A percentile compares a stretch with the other conserved stretches of the same genome.
phyloP scores from a whole-genome alignment of 2,797 vertebrate genomes.

The Ctenochaetus hawaiiensis region DNA sequence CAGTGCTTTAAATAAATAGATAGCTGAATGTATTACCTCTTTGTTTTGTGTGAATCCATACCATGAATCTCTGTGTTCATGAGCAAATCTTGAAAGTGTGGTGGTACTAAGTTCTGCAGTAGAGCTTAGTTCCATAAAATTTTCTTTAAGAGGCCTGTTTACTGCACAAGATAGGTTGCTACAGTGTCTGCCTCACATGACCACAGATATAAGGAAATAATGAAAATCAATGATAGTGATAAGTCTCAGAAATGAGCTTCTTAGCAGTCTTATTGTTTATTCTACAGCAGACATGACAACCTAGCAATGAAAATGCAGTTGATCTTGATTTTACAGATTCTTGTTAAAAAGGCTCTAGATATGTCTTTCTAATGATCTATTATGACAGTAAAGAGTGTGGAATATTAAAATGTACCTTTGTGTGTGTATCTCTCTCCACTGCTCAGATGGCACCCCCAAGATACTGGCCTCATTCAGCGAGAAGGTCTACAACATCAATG shows the following conservation, averaged over 20 bases:
- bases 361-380: not conserved
- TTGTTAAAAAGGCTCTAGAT: not conserved
- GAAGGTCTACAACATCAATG: constrained; percentile 96
- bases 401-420: not conserved
- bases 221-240: constrained; percentile 90
- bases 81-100: constrained; percentile 7
- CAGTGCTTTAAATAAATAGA: not conserved
- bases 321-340: not conserved
- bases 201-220: constrained; percentile 86
- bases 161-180: constrained; percentile 79
- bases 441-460: constrained; percentile 95
- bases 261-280: constrained; percentile 18
- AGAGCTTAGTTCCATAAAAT: constrained; percentile 81
- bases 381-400: not conserved
- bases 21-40: not conserved
- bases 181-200: constrained; percentile 82
- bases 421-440: constrained; percentile 33
- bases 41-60: constrained; percentile 7
- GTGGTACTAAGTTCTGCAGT: constrained; percentile 62
- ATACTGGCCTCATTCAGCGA: constrained; percentile 97
- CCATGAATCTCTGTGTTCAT: constrained; percentile 16
- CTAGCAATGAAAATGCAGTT: constrained; percentile 4
- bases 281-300: not conserved
- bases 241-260: constrained; percentile 44
- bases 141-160: constrained; percentile 65